These are phyloP conservation scores for Spatulosminthurus flaviceps DNA, from an alignment of 2,888 invertebrate species.

Conservation along the genomic window DNA sequence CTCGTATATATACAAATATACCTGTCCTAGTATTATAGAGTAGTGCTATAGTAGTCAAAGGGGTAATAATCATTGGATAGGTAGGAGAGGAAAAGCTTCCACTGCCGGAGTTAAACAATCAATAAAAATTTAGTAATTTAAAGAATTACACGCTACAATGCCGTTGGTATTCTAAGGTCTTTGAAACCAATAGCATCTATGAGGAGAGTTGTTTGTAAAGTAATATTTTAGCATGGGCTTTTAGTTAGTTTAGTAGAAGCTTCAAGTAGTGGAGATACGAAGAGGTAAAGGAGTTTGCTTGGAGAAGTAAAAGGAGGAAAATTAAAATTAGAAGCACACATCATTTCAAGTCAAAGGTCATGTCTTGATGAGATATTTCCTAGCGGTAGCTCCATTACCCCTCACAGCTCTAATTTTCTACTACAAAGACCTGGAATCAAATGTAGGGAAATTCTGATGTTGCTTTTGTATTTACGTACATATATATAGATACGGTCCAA, in stretches of 20 bases:
- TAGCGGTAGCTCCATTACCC: slow-evolving; percentile 57
- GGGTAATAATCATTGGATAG: background rate
- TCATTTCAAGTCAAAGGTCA: slow-evolving; percentile 49
- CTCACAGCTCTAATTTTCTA: slow-evolving; percentile 54
- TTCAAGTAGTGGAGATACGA: no score
- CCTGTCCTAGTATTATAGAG: background rate
- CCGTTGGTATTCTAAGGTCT: background rate
- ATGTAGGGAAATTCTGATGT: background rate
- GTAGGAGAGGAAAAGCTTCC: background rate
- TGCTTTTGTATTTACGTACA: no score
- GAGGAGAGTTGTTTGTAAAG: no score
- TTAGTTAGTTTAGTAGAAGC: no score
- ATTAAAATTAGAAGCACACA: slow-evolving; percentile 35
- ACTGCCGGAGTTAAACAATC: background rate
- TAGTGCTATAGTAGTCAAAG: no score
- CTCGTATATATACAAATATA: background rate
- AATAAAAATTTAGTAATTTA: slow-evolving; percentile 18
- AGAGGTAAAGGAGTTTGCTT: background rate
- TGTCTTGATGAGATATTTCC: slow-evolving; percentile 55
- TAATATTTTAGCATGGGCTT: no score
- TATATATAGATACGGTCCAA: no score
- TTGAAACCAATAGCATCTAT: no score
- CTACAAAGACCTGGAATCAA: slow-evolving; percentile 31
- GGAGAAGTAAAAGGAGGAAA: background rate
- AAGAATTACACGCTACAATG: background rate